Evolutionary conservation across 2,797 vertebrate genomes (phyloP).

Genomic region (Anableps anableps): DNA sequence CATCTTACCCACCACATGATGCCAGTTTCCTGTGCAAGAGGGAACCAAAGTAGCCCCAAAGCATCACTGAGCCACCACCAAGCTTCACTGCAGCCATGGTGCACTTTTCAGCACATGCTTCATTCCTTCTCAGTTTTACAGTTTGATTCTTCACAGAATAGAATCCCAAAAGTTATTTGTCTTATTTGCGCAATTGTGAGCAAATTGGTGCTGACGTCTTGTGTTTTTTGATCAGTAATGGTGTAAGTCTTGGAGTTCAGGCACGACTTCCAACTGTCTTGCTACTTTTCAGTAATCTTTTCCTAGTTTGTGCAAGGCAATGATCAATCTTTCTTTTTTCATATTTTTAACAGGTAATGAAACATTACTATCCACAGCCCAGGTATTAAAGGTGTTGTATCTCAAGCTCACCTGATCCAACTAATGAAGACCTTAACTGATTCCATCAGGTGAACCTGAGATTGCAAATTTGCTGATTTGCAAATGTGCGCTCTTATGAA

Average conservation of each 20-base stretch:
- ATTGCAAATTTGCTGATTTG: not conserved
- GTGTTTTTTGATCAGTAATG: not conserved
- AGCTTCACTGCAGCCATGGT: not conserved
- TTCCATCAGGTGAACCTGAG: not conserved
- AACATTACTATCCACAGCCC: not conserved
- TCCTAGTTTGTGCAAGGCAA: not conserved
- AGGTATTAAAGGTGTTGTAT: not conserved
- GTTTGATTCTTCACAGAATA: not conserved
- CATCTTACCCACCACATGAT: not conserved
- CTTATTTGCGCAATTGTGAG: not conserved
- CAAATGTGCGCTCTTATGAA: not conserved
- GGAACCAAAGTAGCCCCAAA: not conserved
- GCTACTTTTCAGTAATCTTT: no score
- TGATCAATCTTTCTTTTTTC: not conserved
- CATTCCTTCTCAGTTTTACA: not conserved
- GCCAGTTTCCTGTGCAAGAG: not conserved
- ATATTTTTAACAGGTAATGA: not conserved
- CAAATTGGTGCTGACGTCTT: not conserved
- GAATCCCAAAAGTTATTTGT: not conserved
- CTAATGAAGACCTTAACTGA: not conserved
- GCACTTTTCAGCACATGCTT: not conserved
- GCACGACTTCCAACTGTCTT: no score
- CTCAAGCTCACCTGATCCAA: not conserved
- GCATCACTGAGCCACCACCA: not conserved
- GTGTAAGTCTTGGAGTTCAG: not conserved